Base-by-base conservation (phyloP, 2,888 invertebrate species). In the Cryptophagus acutangulus region DNA sequence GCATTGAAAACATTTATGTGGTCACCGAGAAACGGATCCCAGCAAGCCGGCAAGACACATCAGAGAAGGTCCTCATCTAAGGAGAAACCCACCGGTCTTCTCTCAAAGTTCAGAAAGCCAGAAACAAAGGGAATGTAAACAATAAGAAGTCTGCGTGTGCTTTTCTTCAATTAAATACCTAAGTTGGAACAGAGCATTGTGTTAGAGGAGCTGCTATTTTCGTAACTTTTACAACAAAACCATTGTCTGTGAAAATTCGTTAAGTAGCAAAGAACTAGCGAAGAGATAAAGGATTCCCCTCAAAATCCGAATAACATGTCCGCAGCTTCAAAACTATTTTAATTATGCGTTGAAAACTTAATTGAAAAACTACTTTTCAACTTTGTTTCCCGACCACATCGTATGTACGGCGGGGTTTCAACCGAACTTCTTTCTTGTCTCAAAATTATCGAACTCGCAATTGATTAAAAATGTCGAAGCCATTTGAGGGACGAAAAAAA, bases 81-180 rank as follows among this genome's bases (percentile, higher is more conserved):
- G n/a, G n/a, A n/a, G n/a, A n/a, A n/a, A n/a, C 24, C 6, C 24
- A 6, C 24, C n/a, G 24, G 6, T 49, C 45, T 39, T 36, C 46
- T 49, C 49, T 53, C 52, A 51, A 54, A 54, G 53, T 59, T 52
- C 52, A 50, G 46, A 52, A 55, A 57, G 48, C 52, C 54, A 49
- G 55, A 59, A 57, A 62, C 58, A 62, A 61, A 59, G 59, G 55
- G 56, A 61, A 59, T 52, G 58, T 61, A 62, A 62, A 63, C 62
- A 63, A 62, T 63, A 62, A 59, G 58, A 59, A 60, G 59, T 62
- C 58, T 49, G 54, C 43, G 47, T 55, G 54, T 54, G 48, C 50
- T 48, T 50, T 57, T 60, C 61, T 59, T 52, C 63, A 62, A 63
- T 63, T 63, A 63, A 62, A 62, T 63, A 62, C 62, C 62, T 52